Base-by-base conservation (phyloP, 1,140 invertebrate species). In the Caenorhabditis tropicalis region DNA sequence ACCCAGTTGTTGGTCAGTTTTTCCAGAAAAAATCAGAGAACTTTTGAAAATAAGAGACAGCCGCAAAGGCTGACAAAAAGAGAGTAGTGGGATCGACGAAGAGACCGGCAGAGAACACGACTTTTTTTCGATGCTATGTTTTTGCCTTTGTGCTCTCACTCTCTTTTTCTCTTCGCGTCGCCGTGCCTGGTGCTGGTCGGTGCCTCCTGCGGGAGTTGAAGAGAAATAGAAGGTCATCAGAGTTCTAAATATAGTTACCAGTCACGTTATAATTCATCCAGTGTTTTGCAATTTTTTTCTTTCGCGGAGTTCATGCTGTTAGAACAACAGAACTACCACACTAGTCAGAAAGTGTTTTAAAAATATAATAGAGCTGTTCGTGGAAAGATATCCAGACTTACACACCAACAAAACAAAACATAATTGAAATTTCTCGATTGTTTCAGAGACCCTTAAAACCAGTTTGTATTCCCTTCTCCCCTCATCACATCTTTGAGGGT, bases 91-190 rank as follows among this genome's bases (percentile, higher is more conserved):
- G 6, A 15, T 43, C 33, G 27, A 0, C 24, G 65, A 74, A 74
- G 65, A 74, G 65, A 74, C 36, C n/a, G 58, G 65, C 9, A 74
- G 65, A 74, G 65, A 74, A 19, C 58, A 36, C 7, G 12, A 27
- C 19, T n/a, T 65, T 65, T 65, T 65, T 36, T 6, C 49, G 39
- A 43, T 51, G 58, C 58, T 36, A 7, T 65, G 29, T 19, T n/a
- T 33, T 10, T 36, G 58, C 29, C 9, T 5, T 65, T 21, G 10
- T 33, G 24, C 5, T 65, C 56, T 58, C 31, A 2, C 19, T 33
- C 31, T 65, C n/a, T 65, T 2, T 33, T n/a, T 1, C 6, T 65
- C 10, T 65, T 7, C 3, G 10, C 36, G 12, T 65, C 19, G 29
- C 31, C n/a, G 16, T 16, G 58, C 58, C 58, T 31, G n/a, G 58